Evolutionary conservation across 2,888 invertebrate genomes (phyloP).

Genomic region (Tiliacea aurago): DNA sequence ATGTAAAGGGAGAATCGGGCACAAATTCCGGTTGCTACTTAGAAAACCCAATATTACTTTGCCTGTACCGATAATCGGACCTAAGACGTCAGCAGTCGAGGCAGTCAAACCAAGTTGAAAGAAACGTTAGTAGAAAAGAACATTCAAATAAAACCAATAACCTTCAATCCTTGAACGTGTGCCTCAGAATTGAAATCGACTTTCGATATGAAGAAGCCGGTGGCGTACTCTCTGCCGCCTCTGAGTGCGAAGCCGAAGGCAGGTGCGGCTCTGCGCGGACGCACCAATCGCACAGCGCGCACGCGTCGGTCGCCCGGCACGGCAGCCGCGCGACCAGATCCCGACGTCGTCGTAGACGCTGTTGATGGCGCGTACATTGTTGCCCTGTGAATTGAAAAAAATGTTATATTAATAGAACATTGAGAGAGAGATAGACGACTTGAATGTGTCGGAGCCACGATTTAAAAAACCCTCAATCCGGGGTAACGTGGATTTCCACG

Average conservation of each 20-base stretch:
- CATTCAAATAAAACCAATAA: constrained; percentile 80
- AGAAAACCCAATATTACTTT: background rate
- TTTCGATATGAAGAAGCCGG: constrained; percentile 97
- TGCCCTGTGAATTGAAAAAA: constrained; percentile 62
- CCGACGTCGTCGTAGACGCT: constrained; percentile 84
- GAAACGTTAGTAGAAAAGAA: background rate
- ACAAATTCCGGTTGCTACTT: background rate
- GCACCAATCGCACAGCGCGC: constrained; percentile 84
- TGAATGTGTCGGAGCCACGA: background rate
- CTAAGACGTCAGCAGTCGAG: background rate
- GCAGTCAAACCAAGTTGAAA: no score
- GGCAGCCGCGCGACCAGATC: constrained; percentile 78
- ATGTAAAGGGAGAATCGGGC: background rate
- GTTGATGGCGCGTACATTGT: constrained; percentile 85
- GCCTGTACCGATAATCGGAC: background rate
- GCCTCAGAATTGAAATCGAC: constrained; percentile 97
- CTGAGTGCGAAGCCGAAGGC: constrained; percentile 95
- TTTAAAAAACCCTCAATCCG: no score
- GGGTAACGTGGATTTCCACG: no score
- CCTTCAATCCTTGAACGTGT: constrained; percentile 95
- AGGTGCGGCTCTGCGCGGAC: constrained; percentile 87
- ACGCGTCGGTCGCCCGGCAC: constrained; percentile 80
- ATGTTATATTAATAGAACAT: background rate
- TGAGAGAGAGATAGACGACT: background rate
- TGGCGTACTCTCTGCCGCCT: constrained; percentile 97